Conservation (phyloP, 2,113 vertebrate genomes). For the Labeo catla region DNA sequence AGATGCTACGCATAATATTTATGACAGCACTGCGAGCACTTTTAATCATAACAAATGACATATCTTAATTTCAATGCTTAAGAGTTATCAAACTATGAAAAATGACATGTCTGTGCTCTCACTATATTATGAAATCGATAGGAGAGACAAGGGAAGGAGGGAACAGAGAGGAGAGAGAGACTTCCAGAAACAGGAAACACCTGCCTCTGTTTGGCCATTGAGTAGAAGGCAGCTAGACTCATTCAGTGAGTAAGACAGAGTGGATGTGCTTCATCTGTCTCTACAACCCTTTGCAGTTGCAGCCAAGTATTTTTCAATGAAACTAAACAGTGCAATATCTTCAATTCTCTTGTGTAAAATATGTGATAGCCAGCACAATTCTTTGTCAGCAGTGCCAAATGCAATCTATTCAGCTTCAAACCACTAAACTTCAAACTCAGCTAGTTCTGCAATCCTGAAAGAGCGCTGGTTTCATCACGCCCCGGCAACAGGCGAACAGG, state of each 20-base stretch:
- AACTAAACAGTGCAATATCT: constrained; percentile 62
- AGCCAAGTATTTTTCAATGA: constrained; percentile 64
- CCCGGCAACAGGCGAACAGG: constrained; percentile 31
- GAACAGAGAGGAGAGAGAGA: constrained; percentile 38
- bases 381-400: constrained; percentile 54
- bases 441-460: constrained; percentile 39
- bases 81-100: constrained; percentile 39
- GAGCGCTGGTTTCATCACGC: constrained; percentile 42
- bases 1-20: constrained; percentile 29
- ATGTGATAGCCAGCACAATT: constrained; percentile 51
- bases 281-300: constrained; percentile 46
- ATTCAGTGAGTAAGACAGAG: constrained; percentile 61
- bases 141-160: constrained; percentile 9
- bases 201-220: constrained; percentile 63
- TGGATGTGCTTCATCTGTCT: constrained; percentile 60
- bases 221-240: constrained; percentile 58
- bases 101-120: constrained; percentile 16
- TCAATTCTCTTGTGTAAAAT: constrained; percentile 57
- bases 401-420: constrained; percentile 52
- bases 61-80: constrained; percentile 35
- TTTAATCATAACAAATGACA: constrained; percentile 20
- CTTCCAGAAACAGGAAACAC: constrained; percentile 62
- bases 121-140: constrained; percentile 45
- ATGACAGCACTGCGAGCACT: neutral
- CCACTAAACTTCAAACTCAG: constrained; percentile 47